Conservation (phyloP, 2,888 invertebrate species). For the Orthonevra nobilis region DNA sequence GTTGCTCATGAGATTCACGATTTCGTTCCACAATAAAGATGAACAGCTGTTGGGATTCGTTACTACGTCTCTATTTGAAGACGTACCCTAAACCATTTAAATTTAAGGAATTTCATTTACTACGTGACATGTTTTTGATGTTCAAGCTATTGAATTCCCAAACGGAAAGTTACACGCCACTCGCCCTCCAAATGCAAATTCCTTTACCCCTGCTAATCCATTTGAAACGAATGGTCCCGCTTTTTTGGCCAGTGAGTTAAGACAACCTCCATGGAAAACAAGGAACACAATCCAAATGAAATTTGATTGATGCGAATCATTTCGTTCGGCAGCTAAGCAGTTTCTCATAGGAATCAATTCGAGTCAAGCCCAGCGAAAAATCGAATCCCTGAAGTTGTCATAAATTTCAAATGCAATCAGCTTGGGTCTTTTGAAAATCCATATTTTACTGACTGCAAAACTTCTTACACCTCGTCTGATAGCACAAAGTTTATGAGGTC, state of each 20-base stretch:
- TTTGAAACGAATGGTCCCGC: slow-evolving; percentile 2
- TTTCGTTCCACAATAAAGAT: too few relatives aligned
- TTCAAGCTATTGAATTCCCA: too few relatives aligned
- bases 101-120: slow-evolving; percentile 36
- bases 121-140: slow-evolving; percentile 47
- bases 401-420: slow-evolving; percentile 42
- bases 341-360: background rate
- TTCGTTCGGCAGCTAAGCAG: background rate
- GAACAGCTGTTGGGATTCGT: background rate
- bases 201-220: slow-evolving; percentile 11
- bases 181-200: background rate
- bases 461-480: background rate
- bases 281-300: background rate
- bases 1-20: too few relatives aligned
- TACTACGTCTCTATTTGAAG: slow-evolving; percentile 1
- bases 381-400: too few relatives aligned
- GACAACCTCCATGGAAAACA: too few relatives aligned
- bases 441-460: slow-evolving; percentile 28
- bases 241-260: too few relatives aligned
- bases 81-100: slow-evolving; percentile 1
- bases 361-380: too few relatives aligned
- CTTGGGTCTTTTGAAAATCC: slow-evolving; percentile 14
- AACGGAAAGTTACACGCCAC: too few relatives aligned
- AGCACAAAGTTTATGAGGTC: too few relatives aligned
- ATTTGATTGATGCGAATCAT: slow-evolving; percentile 7